These are phyloP conservation scores for Ophion ventricosus DNA, from an alignment of 2,888 invertebrate species.

Conservation along the genomic window DNA sequence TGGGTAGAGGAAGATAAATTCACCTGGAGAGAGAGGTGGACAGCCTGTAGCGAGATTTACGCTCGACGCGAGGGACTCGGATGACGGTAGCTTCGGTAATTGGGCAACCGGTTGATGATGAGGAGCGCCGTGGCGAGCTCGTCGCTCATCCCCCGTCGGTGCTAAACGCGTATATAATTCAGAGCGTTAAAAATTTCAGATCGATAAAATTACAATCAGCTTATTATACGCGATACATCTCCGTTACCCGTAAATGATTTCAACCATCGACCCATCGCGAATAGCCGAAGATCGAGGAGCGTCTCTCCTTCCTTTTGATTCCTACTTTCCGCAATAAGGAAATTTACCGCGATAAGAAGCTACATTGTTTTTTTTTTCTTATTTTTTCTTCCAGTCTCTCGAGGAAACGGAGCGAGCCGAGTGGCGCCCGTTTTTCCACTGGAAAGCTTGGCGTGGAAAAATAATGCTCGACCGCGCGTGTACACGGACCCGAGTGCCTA, in stretches of 20 bases:
- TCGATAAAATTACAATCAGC: slow-evolving; percentile 42
- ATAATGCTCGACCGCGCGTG: not conserved
- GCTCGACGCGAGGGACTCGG: slow-evolving; percentile 80
- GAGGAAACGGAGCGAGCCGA: not conserved
- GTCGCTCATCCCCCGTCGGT: slow-evolving; percentile 78
- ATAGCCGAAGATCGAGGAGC: not conserved
- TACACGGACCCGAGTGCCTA: not conserved
- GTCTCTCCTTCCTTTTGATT: not conserved
- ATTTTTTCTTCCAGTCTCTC: not conserved
- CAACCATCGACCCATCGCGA: slow-evolving; percentile 68
- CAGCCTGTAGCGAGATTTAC: slow-evolving; percentile 76
- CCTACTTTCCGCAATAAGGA: not conserved
- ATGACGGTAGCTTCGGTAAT: slow-evolving; percentile 81
- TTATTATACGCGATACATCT: slow-evolving; percentile 57
- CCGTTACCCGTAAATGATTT: slow-evolving; percentile 62
- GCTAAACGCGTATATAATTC: slow-evolving; percentile 72
- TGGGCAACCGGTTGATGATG: slow-evolving; percentile 76
- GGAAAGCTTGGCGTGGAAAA: not conserved
- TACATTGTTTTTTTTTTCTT: not conserved
- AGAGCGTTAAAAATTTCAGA: slow-evolving; percentile 60
- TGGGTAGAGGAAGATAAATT: not conserved
- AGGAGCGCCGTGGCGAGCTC: slow-evolving; percentile 77
- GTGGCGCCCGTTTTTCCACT: not conserved
- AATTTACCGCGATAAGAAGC: not conserved
- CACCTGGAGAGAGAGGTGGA: slow-evolving; percentile 80